These are phyloP conservation scores for Cuniculus paca DNA, from an alignment of 2,797 vertebrate genomes.

Conservation along the genomic window DNA sequence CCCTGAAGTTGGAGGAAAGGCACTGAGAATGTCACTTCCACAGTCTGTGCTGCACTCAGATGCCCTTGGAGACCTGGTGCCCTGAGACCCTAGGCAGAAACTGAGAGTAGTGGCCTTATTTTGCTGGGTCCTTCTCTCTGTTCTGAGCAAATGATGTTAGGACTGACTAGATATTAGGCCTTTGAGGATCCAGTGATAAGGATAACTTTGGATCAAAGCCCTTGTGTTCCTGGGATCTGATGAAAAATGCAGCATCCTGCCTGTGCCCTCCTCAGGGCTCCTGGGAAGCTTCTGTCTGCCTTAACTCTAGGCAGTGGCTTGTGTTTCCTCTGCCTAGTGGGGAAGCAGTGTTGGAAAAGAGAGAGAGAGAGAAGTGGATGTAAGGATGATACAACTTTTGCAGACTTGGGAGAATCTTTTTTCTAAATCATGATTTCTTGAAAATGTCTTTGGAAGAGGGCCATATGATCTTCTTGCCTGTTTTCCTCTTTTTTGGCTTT, in stretches of 20 bases:
- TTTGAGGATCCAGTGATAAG: not conserved
- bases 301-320: not conserved
- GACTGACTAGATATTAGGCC: not conserved
- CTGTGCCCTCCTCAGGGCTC: not conserved
- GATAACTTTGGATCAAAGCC: not conserved
- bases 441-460: not conserved
- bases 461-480: not conserved
- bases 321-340: not conserved
- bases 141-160: not conserved
- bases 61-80: not conserved
- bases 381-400: not conserved
- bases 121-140: not conserved
- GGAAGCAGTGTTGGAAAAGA: not conserved
- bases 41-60: not conserved
- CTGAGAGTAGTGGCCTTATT: accelerated
- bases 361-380: not conserved
- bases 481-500: not conserved
- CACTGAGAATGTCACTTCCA: not conserved
- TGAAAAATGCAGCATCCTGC: not conserved
- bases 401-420: not conserved
- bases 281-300: not conserved
- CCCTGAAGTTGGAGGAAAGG: not conserved
- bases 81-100: not conserved
- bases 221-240: not conserved
- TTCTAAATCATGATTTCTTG: not conserved